Base-by-base conservation (phyloP, 2,797 vertebrate genomes). In the Austrolebias charrua region DNA sequence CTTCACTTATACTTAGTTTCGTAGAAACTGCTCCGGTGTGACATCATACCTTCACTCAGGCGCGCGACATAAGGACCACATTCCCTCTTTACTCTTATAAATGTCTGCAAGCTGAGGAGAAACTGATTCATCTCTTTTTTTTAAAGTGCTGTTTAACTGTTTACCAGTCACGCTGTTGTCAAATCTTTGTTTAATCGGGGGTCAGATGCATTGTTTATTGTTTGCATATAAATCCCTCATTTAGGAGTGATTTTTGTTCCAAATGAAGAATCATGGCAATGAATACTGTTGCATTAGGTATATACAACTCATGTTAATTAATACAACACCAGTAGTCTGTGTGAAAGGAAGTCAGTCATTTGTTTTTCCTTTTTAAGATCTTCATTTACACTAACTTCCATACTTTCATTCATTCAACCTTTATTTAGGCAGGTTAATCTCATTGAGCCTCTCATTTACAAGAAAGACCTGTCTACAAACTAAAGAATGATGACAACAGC, bases 11-110 rank as follows among this genome's bases (percentile, higher is more conserved):
- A 47, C 5, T 18, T 46, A 60, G 90, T 92, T 92, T 93, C 90
- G 80, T 85, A 76, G 90, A 92, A 88, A 92, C 90, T 76, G 65
- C 66, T 54, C 49, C 68, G n/a, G 79, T 73, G 74, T 78, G 79
- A 79, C 84, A 82, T 60, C 81, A 85, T 80, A 80, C 79, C 83
- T 84, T 53, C 63, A 38, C 43, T n/a, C 24, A 50, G 38, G 61
- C 55, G 51, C 55, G 8, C 14, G 71, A 88, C 88, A 86, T 87
- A 73, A 71, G 69, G 12, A 46, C 49, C 38, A 55, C 73, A 0
- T 64, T 56, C 73, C 47, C 12, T 55, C 12, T 58, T 60, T n/a
- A 50, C 69, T 69, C 72, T 64, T 50, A n/a, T 64, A 55, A n/a
- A 60, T 53, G 63, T 20, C 19, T 2, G 16, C 20, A 49, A n/a